A percentile compares a stretch with the other conserved stretches of the same genome.
These are phyloP conservation scores for Pogonus chalceus DNA, from an alignment of 1,140 invertebrate genomes.

Conservation along the genomic window DNA sequence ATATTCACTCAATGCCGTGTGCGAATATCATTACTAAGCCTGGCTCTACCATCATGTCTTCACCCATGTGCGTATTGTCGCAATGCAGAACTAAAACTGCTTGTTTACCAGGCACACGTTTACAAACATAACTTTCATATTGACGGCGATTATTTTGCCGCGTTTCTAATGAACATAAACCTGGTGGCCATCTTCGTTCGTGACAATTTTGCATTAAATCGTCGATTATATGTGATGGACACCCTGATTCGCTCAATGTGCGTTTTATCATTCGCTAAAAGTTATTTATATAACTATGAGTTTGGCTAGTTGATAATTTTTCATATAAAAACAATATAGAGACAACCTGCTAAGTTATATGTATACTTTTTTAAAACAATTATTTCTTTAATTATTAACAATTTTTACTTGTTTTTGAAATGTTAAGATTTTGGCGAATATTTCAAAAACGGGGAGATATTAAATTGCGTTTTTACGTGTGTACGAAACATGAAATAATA, in stretches of 20 bases:
- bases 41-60: slow-evolving; percentile 91
- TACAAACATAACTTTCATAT: slow-evolving; percentile 91
- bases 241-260: slow-evolving; percentile 83
- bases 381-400: no score
- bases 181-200: slow-evolving; percentile 87
- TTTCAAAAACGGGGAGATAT: no score
- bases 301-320: no score
- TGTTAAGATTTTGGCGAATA: no score
- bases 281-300: neutral
- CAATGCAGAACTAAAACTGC: slow-evolving; percentile 89
- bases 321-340: no score
- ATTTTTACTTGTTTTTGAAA: no score
- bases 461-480: no score
- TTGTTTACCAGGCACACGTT: slow-evolving; percentile 88
- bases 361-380: no score
- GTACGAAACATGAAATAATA: no score
- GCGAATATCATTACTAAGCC: slow-evolving; percentile 99
- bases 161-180: slow-evolving; percentile 85
- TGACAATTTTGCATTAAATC: slow-evolving; percentile 96
- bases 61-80: slow-evolving; percentile 89
- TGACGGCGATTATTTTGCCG: slow-evolving; percentile 81
- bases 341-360: no score
- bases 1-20: slow-evolving; percentile 80
- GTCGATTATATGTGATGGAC: slow-evolving; percentile 83
- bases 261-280: slow-evolving; percentile 79